Evolutionary conservation across 2,113 vertebrate species (phyloP).

Genomic region (Actenoides lindsayi): DNA sequence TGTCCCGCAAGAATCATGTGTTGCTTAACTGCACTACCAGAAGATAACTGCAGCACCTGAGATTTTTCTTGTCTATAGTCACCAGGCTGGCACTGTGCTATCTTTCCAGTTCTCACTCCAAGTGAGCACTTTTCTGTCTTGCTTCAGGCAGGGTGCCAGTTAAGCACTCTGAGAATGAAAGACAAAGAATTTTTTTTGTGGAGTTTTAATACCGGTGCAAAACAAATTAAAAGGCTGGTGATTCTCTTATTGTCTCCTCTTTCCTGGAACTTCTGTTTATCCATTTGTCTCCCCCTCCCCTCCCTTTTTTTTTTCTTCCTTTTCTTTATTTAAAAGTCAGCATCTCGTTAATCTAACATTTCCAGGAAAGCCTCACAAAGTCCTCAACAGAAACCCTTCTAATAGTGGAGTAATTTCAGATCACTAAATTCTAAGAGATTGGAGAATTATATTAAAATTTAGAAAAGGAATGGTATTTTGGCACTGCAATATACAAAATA

Average conservation of each 20-base stretch:
- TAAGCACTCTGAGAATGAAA: neutral
- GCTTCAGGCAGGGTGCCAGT: slow-evolving; percentile 43
- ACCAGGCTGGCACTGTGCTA: neutral
- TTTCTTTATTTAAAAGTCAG: neutral
- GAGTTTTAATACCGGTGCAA: neutral
- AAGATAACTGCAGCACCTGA: neutral
- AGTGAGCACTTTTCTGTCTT: neutral
- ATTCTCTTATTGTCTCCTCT: neutral
- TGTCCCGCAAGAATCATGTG: neutral
- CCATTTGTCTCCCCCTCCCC: too few relatives aligned
- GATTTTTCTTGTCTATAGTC: slow-evolving; percentile 9
- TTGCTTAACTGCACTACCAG: neutral
- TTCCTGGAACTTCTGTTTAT: neutral
- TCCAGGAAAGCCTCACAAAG: neutral
- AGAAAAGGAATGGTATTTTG: neutral
- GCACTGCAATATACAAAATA: neutral
- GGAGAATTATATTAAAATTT: neutral
- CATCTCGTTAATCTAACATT: neutral
- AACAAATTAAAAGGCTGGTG: neutral
- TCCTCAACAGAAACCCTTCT: neutral
- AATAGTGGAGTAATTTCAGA: neutral
- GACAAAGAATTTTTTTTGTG: neutral
- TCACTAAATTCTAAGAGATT: neutral
- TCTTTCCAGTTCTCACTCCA: neutral
- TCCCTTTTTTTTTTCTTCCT: rapidly evolving